Conservation (phyloP, 2,888 invertebrate species). For the Choristoneura rosaceana region DNA sequence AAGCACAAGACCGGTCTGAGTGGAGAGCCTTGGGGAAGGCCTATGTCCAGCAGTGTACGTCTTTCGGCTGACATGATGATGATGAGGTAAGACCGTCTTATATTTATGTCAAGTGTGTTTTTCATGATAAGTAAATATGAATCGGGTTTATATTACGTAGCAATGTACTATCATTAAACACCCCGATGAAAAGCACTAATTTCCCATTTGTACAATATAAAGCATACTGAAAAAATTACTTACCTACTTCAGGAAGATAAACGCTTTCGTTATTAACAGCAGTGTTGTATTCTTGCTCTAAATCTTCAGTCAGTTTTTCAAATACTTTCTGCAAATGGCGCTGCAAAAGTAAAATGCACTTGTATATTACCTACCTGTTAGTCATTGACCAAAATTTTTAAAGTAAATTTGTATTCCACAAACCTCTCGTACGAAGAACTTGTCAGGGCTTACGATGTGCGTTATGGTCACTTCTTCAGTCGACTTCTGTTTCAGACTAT, state of each 20-base stretch:
- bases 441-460: conserved; percentile 86
- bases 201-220: too few species aligned
- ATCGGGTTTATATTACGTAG: too few species aligned
- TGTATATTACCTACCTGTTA: not conserved
- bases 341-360: conserved; percentile 49
- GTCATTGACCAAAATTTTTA: not conserved
- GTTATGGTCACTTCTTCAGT: conserved; percentile 83
- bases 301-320: conserved; percentile 71
- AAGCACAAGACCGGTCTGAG: too few species aligned
- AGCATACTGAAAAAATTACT: conserved; percentile 44
- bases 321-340: conserved; percentile 64
- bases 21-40: too few species aligned
- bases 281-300: conserved; percentile 74
- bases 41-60: too few species aligned
- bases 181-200: too few species aligned
- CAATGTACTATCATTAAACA: too few species aligned
- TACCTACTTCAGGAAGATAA: conserved; percentile 82
- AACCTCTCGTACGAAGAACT: conserved; percentile 89
- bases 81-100: too few species aligned
- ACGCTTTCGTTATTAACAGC: conserved; percentile 60
- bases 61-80: too few species aligned
- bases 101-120: too few species aligned
- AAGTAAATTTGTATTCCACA: conserved; percentile 3
- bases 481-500: conserved; percentile 67
- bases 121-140: too few species aligned